Percentiles rank a stretch among this genome's conserved stretches.
These are phyloP conservation scores for Drosophila nigrodunni DNA, from an alignment of 1,140 invertebrate species.

Conservation along the genomic window DNA sequence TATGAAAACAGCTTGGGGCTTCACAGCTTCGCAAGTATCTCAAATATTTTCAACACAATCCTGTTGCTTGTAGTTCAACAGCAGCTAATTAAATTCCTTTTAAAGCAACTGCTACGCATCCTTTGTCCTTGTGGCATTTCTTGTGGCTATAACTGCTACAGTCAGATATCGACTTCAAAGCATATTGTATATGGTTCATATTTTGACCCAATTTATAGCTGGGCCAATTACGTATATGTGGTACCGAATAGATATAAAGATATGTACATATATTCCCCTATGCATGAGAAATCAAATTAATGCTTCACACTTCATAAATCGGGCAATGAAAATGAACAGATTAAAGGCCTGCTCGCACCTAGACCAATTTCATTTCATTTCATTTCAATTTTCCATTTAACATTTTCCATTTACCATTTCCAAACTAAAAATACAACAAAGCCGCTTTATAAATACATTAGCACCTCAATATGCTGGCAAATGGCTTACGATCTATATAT, in stretches of 20 bases:
- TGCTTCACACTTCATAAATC: conserved; percentile 81
- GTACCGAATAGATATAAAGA: neutral
- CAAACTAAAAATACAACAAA: conserved; percentile 71
- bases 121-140: conserved; percentile 4
- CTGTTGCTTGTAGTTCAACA: neutral
- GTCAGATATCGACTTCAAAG: conserved; percentile 63
- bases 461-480: conserved; percentile 68
- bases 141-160: neutral
- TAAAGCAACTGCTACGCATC: conserved; percentile 5
- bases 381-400: conserved; percentile 27
- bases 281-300: conserved; percentile 71
- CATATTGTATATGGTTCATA: conserved; percentile 40
- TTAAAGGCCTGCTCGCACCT: conserved; percentile 57
- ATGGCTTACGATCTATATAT: conserved; percentile 52
- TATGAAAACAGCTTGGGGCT: conserved; percentile 59
- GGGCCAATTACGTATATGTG: conserved; percentile 9
- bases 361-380: conserved; percentile 25
- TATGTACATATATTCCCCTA: neutral
- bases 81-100: conserved; percentile 37
- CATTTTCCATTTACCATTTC: conserved; percentile 28
- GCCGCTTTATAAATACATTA: conserved; percentile 83
- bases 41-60: neutral
- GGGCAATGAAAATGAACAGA: conserved; percentile 78
- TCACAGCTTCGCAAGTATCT: neutral
- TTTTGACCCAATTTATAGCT: conserved; percentile 74